phyloP scores from a whole-genome alignment of 2,797 vertebrate genomes.

The Acanthis flammea region DNA sequence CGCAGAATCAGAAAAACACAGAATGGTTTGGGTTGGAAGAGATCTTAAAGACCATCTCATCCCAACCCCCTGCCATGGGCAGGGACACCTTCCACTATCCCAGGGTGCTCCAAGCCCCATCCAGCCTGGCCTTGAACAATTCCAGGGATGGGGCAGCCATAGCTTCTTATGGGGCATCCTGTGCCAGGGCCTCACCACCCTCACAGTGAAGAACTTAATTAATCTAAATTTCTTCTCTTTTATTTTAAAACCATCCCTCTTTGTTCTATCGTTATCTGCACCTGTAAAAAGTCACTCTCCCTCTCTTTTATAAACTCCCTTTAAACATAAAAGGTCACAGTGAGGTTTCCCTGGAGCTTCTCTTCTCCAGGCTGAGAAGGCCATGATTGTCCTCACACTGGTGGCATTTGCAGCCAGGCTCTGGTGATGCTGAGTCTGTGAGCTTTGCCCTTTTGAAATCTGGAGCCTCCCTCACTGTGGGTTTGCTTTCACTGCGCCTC shows the following conservation, averaged over 20 bases:
- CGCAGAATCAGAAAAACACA: neutral
- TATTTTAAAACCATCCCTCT: neutral
- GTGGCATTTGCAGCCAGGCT: neutral
- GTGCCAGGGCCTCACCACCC: neutral
- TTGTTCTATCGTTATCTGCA: neutral
- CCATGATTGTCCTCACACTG: neutral
- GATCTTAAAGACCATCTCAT: neutral
- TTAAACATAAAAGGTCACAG: neutral
- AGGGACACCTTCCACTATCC: neutral
- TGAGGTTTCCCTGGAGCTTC: neutral
- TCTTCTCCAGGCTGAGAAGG: neutral
- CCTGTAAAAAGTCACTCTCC: neutral
- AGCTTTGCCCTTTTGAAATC: neutral
- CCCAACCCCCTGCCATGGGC: neutral
- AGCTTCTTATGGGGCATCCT: neutral
- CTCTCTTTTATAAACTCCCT: neutral
- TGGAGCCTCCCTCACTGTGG: neutral
- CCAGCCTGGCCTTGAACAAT: neutral
- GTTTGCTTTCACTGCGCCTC: neutral
- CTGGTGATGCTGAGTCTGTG: neutral
- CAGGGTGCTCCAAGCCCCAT: neutral
- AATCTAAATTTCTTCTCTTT: neutral
- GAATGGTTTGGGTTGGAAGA: neutral
- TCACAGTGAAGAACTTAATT: neutral
- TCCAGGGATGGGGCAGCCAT: neutral